A percentile compares a stretch with the other conserved stretches of the same genome.
These are phyloP conservation scores for Sympetrum striolatum DNA, from an alignment of 2,888 invertebrate species.

Conservation along the genomic window DNA sequence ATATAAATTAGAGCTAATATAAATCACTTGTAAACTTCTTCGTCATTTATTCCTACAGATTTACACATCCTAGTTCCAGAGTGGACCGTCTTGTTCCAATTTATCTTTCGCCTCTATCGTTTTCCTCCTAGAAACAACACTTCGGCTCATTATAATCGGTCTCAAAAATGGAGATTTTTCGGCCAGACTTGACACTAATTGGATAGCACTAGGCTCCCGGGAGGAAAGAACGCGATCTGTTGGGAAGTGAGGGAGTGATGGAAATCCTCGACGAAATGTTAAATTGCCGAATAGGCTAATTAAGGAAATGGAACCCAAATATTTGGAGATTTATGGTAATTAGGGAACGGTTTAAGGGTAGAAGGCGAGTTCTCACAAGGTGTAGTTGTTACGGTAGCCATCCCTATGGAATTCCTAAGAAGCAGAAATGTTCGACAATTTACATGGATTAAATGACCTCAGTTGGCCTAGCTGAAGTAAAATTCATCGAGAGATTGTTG, in stretches of 20 bases:
- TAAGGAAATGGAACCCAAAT: background rate
- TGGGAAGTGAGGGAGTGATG: background rate
- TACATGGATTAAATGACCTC: too few species aligned
- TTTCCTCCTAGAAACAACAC: background rate
- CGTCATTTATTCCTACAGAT: background rate
- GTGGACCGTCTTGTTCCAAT: background rate
- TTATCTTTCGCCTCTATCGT: background rate
- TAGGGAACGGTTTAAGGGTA: background rate
- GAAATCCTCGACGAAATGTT: background rate
- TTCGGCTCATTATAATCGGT: background rate
- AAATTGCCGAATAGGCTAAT: background rate
- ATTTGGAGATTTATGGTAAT: background rate
- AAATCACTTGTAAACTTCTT: background rate
- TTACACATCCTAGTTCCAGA: background rate
- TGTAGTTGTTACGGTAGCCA: too few species aligned
- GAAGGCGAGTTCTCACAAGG: too few species aligned
- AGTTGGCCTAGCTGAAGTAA: too few species aligned
- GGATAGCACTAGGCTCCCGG: background rate
- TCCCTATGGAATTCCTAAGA: too few species aligned
- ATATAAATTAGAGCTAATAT: background rate
- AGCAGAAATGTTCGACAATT: too few species aligned
- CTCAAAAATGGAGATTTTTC: background rate
- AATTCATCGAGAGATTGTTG: too few species aligned
- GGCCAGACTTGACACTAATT: background rate
- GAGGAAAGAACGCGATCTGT: background rate